Evolutionary conservation across 2,797 vertebrate genomes (phyloP).

Genomic region (Schizopygopsis pylzovi): DNA sequence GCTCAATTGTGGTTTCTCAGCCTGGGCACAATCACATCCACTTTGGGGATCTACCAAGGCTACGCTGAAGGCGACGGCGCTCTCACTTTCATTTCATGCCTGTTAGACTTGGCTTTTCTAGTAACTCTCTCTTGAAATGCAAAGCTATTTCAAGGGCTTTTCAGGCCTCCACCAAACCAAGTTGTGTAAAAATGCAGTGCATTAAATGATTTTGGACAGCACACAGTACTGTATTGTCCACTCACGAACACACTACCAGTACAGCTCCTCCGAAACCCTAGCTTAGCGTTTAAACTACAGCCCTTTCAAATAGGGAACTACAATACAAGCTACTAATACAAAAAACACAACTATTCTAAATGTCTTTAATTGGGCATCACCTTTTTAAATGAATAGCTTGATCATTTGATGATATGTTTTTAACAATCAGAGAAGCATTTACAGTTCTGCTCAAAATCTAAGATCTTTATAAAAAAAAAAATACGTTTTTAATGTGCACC

Average conservation of each 20-base stretch:
- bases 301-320: neutral
- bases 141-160: constrained; percentile 35
- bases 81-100: constrained; percentile 75
- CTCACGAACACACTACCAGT: constrained; percentile 56
- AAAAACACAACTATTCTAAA: neutral
- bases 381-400: neutral
- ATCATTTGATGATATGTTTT: neutral
- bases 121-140: constrained; percentile 60
- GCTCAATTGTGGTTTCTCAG: constrained; percentile 61
- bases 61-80: constrained; percentile 57
- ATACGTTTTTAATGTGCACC: neutral
- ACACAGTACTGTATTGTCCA: constrained; percentile 71
- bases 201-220: constrained; percentile 57
- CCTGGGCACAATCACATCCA: constrained; percentile 68
- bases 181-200: constrained; percentile 29
- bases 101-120: constrained; percentile 72
- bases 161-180: constrained; percentile 31
- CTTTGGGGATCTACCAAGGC: constrained; percentile 68
- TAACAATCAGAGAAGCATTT: neutral
- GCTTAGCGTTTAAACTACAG: neutral
- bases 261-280: neutral
- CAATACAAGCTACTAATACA: neutral
- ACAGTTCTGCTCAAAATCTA: neutral
- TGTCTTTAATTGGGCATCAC: neutral
- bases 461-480: no score